Evolutionary conservation across 2,797 vertebrate species (phyloP), one percentile per base, ranked within the genome.

Genomic region (Phoeniculus purpureus): DNA sequence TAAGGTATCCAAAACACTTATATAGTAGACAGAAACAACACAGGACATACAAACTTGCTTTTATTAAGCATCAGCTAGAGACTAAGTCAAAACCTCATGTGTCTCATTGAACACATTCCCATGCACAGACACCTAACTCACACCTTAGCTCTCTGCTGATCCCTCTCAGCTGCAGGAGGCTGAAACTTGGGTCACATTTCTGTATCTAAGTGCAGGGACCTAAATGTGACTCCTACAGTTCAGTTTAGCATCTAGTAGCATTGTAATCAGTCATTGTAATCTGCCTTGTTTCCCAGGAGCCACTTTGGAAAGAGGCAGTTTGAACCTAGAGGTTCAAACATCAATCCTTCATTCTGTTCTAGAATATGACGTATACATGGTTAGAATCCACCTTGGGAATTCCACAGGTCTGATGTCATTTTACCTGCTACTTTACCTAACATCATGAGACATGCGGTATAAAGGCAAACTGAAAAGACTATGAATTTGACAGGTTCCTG

Each of bases 21-120:
- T 17, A 7, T 15, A 59, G 7, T 15, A 26, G 64, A 54, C 32
- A 83, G 51, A 75, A 67, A 45, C 9, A 3, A 73, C 48, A 71
- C 21, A 45, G 55, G 43, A 52, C 17, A 14, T 48, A 56, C 16
- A 29, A 3, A 12, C 23, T 60, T 20, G 45, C 52, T 37, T n/a
- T n/a, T 26, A 59, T 13, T n/a, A 60, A 65, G 43, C 10, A 4
- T 26, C n/a, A 55, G 32, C 15, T 50, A 16, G 22, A 79, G 45
- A 32, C 15, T 7, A 43, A 50, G 37, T 40, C 32, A 73, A 52
- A 27, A 13, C 25, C n/a, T 12, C 25, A 31, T 0, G 0, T 9
- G 12, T 64, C 50, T 74, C 5, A 1, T 23, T n/a, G 54, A 80
- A 54, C 34, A 55, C 11, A 4, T 7, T 23, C 29, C 29, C 15